Percentiles rank a stretch among this genome's conserved stretches.
phyloP scores from a whole-genome alignment of 1,140 invertebrate species.

The Drosophila nasuta region DNA sequence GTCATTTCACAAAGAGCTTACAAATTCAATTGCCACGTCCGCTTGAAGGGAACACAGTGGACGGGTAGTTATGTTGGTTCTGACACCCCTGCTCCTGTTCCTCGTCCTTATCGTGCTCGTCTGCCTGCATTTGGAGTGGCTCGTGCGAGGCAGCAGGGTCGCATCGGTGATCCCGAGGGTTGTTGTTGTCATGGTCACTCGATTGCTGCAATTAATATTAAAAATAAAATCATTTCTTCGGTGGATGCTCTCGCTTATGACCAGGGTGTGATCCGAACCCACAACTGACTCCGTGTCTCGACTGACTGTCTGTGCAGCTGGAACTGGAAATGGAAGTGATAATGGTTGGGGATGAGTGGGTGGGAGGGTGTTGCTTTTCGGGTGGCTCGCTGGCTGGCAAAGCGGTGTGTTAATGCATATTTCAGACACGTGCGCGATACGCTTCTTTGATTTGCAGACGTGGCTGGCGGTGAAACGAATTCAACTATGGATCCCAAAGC shows the following conservation, averaged over 20 bases:
- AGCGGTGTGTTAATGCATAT: constrained; percentile 79
- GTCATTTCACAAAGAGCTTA: constrained; percentile 23
- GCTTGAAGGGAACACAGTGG: constrained; percentile 21
- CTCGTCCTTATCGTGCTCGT: neutral
- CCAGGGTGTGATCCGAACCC: constrained; percentile 35
- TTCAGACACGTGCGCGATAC: constrained; percentile 79
- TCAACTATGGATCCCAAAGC: constrained; percentile 37
- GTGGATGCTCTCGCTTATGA: constrained; percentile 45
- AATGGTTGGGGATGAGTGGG: constrained; percentile 26
- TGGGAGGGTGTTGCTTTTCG: constrained; percentile 30
- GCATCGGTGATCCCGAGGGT: constrained; percentile 53
- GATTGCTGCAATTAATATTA: constrained; percentile 82
- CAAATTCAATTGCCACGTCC: constrained; percentile 78
- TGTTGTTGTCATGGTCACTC: constrained; percentile 78
- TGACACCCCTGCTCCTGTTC: neutral
- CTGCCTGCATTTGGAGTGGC: constrained; percentile 16
- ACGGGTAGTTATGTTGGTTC: constrained; percentile 17
- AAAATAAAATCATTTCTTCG: constrained; percentile 71
- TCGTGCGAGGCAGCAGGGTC: constrained; percentile 35
- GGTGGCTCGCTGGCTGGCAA: constrained; percentile 38
- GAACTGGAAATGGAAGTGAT: neutral
- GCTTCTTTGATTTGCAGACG: constrained; percentile 76
- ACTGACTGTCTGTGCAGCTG: constrained; percentile 22
- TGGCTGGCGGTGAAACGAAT: constrained; percentile 10
- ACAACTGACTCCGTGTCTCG: no score